Conservation (phyloP, 2,888 invertebrate species). For the Drosophila hamatofila region DNA sequence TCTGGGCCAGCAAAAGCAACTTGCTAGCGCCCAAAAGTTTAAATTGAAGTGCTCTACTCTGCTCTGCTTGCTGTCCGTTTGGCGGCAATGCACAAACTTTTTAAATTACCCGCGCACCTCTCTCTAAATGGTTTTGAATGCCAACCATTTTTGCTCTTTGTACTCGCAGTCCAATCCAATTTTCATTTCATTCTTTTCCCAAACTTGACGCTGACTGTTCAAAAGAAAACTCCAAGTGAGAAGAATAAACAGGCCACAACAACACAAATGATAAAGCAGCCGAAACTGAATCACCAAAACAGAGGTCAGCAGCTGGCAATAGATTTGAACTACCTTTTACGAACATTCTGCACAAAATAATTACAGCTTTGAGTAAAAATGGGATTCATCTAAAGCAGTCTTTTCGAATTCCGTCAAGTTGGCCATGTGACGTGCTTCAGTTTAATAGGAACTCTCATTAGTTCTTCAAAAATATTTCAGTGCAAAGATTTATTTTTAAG, state of each 20-base stretch:
- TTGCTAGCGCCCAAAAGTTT: conserved; percentile 57
- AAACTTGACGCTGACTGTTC: conserved; percentile 36
- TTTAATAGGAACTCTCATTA: neutral
- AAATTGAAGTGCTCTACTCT: conserved; percentile 64
- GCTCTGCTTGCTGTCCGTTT: conserved; percentile 29
- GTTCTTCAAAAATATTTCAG: neutral
- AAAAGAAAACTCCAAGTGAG: conserved; percentile 30
- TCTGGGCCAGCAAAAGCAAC: conserved; percentile 19
- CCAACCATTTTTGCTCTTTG: conserved; percentile 50
- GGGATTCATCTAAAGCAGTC: neutral
- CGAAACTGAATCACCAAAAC: conserved; percentile 18
- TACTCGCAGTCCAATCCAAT: conserved; percentile 56
- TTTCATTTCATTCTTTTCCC: conserved; percentile 54
- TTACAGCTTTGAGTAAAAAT: neutral
- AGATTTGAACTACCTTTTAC: neutral
- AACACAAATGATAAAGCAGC: conserved; percentile 34
- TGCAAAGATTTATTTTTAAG: neutral
- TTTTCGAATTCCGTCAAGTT: neutral
- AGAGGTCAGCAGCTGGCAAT: neutral
- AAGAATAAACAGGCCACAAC: conserved; percentile 42
- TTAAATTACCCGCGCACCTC: conserved; percentile 52
- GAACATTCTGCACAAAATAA: neutral
- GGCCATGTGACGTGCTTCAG: neutral
- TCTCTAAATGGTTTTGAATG: conserved; percentile 68
- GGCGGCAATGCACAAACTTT: conserved; percentile 44